Evolutionary conservation across 1,140 invertebrate genomes (phyloP).

Genomic region (Drosophila serrata): DNA sequence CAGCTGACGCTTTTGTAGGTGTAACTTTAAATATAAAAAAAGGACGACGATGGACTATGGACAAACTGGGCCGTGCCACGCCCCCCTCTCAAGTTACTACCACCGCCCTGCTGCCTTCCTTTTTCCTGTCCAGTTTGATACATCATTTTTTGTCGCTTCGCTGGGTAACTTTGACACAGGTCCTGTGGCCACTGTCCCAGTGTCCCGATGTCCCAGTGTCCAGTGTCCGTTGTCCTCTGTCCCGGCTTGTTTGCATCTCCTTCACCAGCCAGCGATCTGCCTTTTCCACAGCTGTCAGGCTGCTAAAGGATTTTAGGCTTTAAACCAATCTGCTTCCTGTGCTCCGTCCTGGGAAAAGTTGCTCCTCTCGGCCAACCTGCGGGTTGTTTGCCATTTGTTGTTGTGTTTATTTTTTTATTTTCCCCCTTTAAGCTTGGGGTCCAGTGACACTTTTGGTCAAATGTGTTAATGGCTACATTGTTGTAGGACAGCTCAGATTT

Average conservation of each 20-base stretch:
- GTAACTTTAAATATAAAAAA: slow-evolving; percentile 73
- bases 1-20: slow-evolving; percentile 66
- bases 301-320: slow-evolving; percentile 71
- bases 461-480: slow-evolving; percentile 72
- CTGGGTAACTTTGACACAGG: slow-evolving; percentile 69
- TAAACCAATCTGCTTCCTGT: slow-evolving; percentile 49
- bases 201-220: not conserved
- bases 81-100: slow-evolving; percentile 6
- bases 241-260: slow-evolving; percentile 48
- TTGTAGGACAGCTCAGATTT: slow-evolving; percentile 60
- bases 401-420: not conserved
- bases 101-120: slow-evolving; percentile 10
- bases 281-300: slow-evolving; percentile 53
- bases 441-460: slow-evolving; percentile 39
- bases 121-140: slow-evolving; percentile 54
- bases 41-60: slow-evolving; percentile 20
- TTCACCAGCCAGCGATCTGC: slow-evolving; percentile 14
- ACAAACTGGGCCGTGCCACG: slow-evolving; percentile 27
- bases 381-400: slow-evolving; percentile 17
- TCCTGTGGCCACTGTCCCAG: slow-evolving; percentile 29
- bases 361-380: slow-evolving; percentile 40
- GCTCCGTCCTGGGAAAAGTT: slow-evolving; percentile 24
- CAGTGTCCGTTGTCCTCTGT: slow-evolving; percentile 3
- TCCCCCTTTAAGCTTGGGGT: slow-evolving; percentile 39
- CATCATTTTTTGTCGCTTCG: slow-evolving; percentile 75